Base-by-base conservation (phyloP, 2,113 vertebrate genomes). In the Ramphastos sulfuratus region DNA sequence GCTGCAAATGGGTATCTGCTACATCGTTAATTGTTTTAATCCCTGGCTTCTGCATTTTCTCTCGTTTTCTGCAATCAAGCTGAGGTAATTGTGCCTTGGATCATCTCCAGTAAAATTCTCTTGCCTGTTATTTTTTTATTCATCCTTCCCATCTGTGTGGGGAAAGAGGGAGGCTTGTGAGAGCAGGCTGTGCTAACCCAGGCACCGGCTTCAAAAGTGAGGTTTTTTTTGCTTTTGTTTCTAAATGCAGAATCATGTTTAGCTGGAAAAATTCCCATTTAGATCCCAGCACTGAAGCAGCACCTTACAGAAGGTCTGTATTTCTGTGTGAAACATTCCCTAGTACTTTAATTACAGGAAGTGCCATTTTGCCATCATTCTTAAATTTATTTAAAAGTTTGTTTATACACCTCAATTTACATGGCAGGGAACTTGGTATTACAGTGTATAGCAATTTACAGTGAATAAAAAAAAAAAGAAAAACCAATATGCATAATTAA, bases 381-480 rank as follows among this genome's bases (percentile, higher is more conserved):
- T 94, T 82, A 44, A 78, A 94, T 97, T 97, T 96, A 97, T 95
- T 97, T 96, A 96, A 85, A 97, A 91, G 44, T 94, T 90, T 94
- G 93, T 88, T 94, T 88, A 92, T 96, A 96, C 85, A 97, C 89
- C 75, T 97, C 85, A 78, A 85, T 97, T 94, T 97, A 97, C 89
- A 95, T 17, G 76, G 54, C 58, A 91, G 69, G 76, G 89, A 95
- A 93, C 86, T 35, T 42, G 65, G 33, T 72, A 67, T 90, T 96
- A 95, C 76, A 94, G 58, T 70, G 83, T 60, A 15, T 90, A 96
- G 65, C 76, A 85, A 75, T 85, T 89, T 82, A 95, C 73, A 95
- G 30, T 54, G 75, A 96, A 89, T 67, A 91, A 89, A 75, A 85
- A 91, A 89, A 75, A 85, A 93, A 69, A 91, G 87, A 75, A 85